Percentiles rank a stretch among this genome's conserved stretches.
Evolutionary conservation across 2,797 vertebrate genomes (phyloP).

Genomic region (Rhadinocentrus ornatus): DNA sequence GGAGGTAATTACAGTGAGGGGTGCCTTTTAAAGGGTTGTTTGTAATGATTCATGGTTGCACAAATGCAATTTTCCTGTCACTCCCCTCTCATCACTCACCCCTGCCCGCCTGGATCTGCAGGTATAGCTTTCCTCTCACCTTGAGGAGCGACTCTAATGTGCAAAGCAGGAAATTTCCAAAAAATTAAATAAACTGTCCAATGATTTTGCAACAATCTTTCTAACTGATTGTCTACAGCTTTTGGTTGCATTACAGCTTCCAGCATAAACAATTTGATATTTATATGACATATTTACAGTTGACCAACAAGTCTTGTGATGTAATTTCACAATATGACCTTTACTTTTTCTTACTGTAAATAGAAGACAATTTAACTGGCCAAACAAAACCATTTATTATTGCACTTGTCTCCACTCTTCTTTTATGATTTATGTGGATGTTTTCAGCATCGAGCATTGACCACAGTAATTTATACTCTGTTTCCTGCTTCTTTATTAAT

Average conservation of each 20-base stretch:
- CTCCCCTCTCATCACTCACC: conserved; percentile 76
- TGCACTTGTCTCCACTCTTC: no score
- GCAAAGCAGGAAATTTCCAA: background rate
- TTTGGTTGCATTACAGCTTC: conserved; percentile 17
- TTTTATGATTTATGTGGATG: no score
- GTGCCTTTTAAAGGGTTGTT: conserved; percentile 78
- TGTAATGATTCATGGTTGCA: conserved; percentile 84
- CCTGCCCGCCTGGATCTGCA: conserved; percentile 64
- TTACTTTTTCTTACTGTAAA: no score
- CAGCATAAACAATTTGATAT: background rate
- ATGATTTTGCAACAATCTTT: background rate
- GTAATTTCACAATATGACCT: conserved; percentile 1
- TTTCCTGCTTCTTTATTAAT: no score
- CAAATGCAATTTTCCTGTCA: conserved; percentile 82
- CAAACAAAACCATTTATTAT: no score
- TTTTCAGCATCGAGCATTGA: no score
- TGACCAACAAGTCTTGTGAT: conserved; percentile 1
- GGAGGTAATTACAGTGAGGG: conserved; percentile 81
- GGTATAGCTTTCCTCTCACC: conserved; percentile 45
- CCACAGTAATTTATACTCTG: no score
- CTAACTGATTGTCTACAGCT: background rate
- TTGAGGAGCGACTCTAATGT: conserved; percentile 11
- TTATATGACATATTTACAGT: conserved; percentile 8
- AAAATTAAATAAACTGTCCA: conserved; percentile 6
- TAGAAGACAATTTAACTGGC: no score